phyloP scores from a whole-genome alignment of 1,140 invertebrate genomes.

The Ylistrum balloti region DNA sequence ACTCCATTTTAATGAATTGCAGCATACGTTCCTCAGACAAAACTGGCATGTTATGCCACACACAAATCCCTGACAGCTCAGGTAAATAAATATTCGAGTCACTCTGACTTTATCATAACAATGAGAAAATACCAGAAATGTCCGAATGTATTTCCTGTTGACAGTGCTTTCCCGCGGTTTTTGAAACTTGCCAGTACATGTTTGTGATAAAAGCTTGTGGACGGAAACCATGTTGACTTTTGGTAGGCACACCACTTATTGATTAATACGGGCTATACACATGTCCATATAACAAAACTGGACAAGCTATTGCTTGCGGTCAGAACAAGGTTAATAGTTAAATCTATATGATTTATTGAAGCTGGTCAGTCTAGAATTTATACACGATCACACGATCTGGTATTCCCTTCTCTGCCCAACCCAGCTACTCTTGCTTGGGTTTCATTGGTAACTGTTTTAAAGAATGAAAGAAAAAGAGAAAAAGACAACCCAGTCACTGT shows the following conservation, averaged over 20 bases:
- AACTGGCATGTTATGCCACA: background rate
- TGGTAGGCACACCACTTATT: background rate
- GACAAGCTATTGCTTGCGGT: background rate
- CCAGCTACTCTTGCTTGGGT: no score
- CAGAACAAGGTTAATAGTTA: background rate
- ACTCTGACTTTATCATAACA: background rate
- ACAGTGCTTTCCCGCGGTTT: background rate
- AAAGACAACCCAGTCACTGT: no score
- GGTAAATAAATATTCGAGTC: conserved; percentile 15
- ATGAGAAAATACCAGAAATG: background rate
- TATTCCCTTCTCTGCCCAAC: no score
- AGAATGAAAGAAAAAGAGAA: no score
- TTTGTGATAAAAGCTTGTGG: background rate
- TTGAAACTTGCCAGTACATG: background rate
- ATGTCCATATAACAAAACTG: background rate
- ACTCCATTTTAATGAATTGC: background rate
- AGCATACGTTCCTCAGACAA: background rate
- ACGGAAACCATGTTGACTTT: background rate
- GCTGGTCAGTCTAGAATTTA: no score
- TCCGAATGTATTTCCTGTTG: conserved; percentile 10
- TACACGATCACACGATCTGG: no score
- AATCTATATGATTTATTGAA: no score
- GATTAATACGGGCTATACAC: background rate
- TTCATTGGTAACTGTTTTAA: no score
- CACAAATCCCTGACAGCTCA: background rate